Evolutionary conservation across 2,888 invertebrate species (phyloP), one percentile per base, ranked within the genome.

Genomic region (Belgica antarctica): DNA sequence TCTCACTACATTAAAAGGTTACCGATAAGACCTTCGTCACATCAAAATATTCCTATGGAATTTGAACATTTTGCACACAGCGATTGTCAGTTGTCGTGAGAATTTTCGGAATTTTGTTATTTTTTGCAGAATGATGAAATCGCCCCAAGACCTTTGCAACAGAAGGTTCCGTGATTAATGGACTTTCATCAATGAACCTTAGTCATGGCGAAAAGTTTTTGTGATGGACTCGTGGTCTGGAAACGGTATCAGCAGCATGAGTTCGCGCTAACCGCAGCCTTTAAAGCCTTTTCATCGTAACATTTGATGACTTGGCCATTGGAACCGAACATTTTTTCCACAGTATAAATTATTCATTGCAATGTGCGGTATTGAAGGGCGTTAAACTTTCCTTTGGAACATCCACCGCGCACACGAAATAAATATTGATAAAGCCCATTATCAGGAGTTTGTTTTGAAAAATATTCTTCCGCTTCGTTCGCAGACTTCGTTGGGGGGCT

Each of bases 71-170:
- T 5, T 41, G 41, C 41, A 41, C 41, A 15, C 41, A 41, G 12
- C n/a, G n/a, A n/a, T 41, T 41, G 15, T 41, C 41, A 41, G 15
- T 12, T 41, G 41, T n/a, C 41, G 41, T 41, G 41, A 41, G 41
- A 41, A 41, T 12, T 41, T 41, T 41, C n/a, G n/a, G n/a, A n/a
- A n/a, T n/a, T n/a, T n/a, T n/a, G n/a, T n/a, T n/a, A n/a, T n/a
- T n/a, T 52, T 7, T 52, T 22, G 52, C 3, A 3, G 8, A 8
- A 52, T 52, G 52, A 52, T 52, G 52, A 52, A 52, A 52, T 2
- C 12, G n/a, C 2, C 22, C 7, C 19, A 52, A 52, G 52, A 8
- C 17, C 22, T 17, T 52, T 17, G 22, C 17, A 31, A 31, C 52
- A 52, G 22, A 8, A 17, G 22, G 22, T 17, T 52, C 7, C 2